Evolutionary conservation across 2,113 vertebrate species (phyloP), one percentile per base, ranked within the genome.

Genomic region (Heterochromis multidens): DNA sequence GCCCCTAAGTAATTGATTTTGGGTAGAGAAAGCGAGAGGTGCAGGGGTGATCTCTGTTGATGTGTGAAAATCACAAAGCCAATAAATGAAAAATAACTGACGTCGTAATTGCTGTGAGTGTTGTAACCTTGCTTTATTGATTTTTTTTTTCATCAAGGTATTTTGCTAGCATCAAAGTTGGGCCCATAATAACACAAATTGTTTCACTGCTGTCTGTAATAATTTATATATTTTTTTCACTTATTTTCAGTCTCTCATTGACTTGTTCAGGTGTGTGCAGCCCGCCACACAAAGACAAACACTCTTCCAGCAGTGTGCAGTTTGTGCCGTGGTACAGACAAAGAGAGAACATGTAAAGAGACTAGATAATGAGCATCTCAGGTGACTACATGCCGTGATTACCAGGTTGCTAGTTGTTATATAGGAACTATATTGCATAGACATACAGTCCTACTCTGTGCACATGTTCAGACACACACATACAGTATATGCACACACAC

Each of bases 331-430:
- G 79, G 83, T 59, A 10, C 59, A 67, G 37, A 87, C 84, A 79
- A 85, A 89, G 21, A 62, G 61, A 46, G 11, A 88, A 81, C 56
- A 29, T 83, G 88, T 65, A 87, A 84, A 76, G 89, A 87, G 89
- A 90, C 83, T 37, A 87, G 90, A 93, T 95, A 93, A 94, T 94
- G 90, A 92, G 92, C 86, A 92, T 94, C 94, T 94, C 94, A 94
- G 94, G 95, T 95, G 95, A 93, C 95, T 94, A 91, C 90, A 94
- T 81, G 90, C 88, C 67, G 91, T 89, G 92, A 95, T 95, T 95
- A 95, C 87, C 91, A 93, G 93, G 89, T 89, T 93, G 87, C 77
- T 88, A 81, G 80, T 33, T 93, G 94, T 94, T 90, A 85, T 91
- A 88, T 88, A 91, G 87, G 84, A 90, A 89, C 77, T 93, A 92